Evolutionary conservation across 2,888 invertebrate species (phyloP).

Genomic region (Xanthorhoe designata): DNA sequence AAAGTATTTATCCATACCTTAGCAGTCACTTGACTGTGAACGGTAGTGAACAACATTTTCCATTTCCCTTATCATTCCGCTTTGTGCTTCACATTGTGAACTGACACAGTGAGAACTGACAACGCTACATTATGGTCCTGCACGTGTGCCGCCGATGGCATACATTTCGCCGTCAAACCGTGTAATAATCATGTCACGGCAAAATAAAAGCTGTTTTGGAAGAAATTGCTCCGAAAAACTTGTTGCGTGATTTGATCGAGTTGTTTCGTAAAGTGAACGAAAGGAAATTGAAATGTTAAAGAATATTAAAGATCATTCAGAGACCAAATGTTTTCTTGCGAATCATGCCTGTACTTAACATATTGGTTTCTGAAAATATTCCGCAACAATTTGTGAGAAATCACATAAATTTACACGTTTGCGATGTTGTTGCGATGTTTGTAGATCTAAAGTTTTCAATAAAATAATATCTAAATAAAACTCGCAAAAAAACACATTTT

Average conservation of each 20-base stretch:
- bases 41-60: background rate
- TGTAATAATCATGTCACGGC: conserved; percentile 30
- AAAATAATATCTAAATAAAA: no score
- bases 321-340: no score
- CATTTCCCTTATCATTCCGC: background rate
- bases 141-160: conserved; percentile 35
- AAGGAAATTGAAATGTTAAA: background rate
- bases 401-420: no score
- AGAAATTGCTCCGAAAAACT: conserved; percentile 35
- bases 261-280: conserved; percentile 6
- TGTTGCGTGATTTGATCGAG: conserved; percentile 11
- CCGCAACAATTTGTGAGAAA: no score
- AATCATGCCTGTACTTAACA: no score
- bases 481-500: no score
- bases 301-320: no score
- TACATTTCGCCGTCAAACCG: conserved; percentile 32
- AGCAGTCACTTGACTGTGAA: background rate
- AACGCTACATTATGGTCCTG: conserved; percentile 26
- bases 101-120: conserved; percentile 28
- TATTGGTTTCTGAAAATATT: no score
- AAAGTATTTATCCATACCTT: background rate
- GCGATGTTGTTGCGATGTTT: no score
- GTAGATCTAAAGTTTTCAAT: no score
- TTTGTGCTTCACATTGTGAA: conserved; percentile 3
- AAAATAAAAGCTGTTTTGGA: conserved; percentile 23